Conservation (phyloP, 2,888 invertebrate genomes). For the Meandrusa payeni region DNA sequence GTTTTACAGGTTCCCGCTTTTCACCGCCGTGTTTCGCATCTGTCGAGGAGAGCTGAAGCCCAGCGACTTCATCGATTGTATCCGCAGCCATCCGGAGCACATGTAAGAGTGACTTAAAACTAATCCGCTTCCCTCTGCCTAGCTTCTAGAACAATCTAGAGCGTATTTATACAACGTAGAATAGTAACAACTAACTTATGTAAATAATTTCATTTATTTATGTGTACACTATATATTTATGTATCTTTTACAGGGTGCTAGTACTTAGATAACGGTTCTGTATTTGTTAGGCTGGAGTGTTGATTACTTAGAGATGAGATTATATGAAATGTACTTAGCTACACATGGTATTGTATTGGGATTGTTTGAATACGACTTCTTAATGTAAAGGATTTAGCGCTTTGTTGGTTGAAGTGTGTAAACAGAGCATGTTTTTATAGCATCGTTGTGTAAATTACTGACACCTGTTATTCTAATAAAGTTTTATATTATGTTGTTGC, state of each 20-base stretch:
- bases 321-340: conserved; percentile 16
- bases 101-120: conserved; percentile 85
- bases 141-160: conserved; percentile 37
- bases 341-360: conserved; percentile 1
- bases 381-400: neutral
- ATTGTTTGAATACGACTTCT: conserved; percentile 1
- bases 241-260: conserved; percentile 70
- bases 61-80: conserved; percentile 92
- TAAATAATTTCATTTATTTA: conserved; percentile 27
- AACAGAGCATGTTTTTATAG: conserved; percentile 40
- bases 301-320: conserved; percentile 36
- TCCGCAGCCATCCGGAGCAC: conserved; percentile 97
- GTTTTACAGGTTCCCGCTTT: conserved; percentile 94
- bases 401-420: conserved; percentile 23
- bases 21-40: conserved; percentile 96
- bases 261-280: conserved; percentile 54
- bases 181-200: conserved; percentile 23
- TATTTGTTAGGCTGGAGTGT: conserved; percentile 38
- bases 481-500: conserved; percentile 41
- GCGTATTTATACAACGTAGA: conserved; percentile 30
- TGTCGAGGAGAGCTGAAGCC: conserved; percentile 91
- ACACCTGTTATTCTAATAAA: conserved; percentile 42
- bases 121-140: conserved; percentile 20
- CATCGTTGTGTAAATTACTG: conserved; percentile 37
- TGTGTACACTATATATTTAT: conserved; percentile 36